A percentile compares a stretch with the other conserved stretches of the same genome.
These are phyloP conservation scores for Liasis olivaceus DNA, from an alignment of 2,797 vertebrate genomes.

Conservation along the genomic window DNA sequence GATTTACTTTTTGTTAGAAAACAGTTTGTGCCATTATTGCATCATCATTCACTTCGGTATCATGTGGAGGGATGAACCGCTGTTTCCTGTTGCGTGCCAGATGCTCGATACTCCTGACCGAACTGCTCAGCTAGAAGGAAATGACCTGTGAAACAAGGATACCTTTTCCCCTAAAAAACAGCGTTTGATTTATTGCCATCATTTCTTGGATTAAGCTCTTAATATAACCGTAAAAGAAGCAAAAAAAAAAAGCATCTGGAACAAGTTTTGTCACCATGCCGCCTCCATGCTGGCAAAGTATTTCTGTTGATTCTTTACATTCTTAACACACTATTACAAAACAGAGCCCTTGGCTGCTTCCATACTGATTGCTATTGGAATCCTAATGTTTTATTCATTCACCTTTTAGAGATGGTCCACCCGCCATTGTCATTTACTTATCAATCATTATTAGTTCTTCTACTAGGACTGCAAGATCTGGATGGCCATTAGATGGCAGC, in stretches of 20 bases:
- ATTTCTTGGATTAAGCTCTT: not conserved
- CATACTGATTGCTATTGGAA: not conserved
- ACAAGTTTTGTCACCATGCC: not conserved
- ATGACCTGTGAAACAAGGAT: not conserved
- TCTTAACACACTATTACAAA: not conserved
- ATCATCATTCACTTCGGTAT: not conserved
- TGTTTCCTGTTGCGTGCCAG: not conserved
- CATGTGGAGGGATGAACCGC: not conserved
- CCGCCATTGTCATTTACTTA: not conserved
- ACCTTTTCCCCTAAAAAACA: not conserved
- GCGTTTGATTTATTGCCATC: not conserved
- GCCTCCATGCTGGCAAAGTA: not conserved
- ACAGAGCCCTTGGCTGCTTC: not conserved
- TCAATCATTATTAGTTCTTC: not conserved
- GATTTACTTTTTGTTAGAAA: not conserved
- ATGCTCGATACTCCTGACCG: not conserved
- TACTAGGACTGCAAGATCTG: not conserved
- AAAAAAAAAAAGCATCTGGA: not conserved
- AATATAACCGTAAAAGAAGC: not conserved
- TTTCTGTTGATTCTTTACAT: not conserved
- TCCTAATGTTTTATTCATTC: not conserved
- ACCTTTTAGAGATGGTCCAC: not conserved
- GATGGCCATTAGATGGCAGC: no score
- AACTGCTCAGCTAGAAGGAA: not conserved
- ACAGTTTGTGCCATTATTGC: constrained; percentile 3